Conservation (phyloP, 2,888 invertebrate genomes). For the Sialis lutaria region DNA sequence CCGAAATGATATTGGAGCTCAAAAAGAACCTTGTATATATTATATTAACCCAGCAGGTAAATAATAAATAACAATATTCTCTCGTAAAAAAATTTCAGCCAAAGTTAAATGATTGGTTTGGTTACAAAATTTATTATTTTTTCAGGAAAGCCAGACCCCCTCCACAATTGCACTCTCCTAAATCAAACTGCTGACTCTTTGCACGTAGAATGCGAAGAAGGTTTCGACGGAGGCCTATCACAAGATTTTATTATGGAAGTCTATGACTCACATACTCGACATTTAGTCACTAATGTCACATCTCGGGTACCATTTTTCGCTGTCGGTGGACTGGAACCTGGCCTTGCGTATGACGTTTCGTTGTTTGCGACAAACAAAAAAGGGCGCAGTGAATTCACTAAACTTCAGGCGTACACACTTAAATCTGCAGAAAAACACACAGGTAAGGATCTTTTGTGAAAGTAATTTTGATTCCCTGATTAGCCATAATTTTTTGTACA, state of each 20-base stretch:
- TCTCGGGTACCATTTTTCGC: conserved; percentile 42
- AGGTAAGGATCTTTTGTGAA: conserved; percentile 26
- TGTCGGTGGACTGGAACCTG: conserved; percentile 46
- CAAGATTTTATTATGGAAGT: conserved; percentile 61
- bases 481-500: no score
- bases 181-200: conserved; percentile 58
- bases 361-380: conserved; percentile 55
- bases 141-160: conserved; percentile 53
- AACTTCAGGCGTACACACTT: conserved; percentile 49
- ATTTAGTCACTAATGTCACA: conserved; percentile 36
- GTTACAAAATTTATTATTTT: conserved; percentile 1
- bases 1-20: conserved; percentile 51
- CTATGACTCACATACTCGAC: conserved; percentile 32
- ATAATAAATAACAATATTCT: conserved; percentile 8
- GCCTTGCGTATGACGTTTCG: conserved; percentile 47
- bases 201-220: conserved; percentile 54
- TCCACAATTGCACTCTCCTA: conserved; percentile 52
- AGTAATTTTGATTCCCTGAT: no score
- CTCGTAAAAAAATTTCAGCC: background rate
- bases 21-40: conserved; percentile 55
- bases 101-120: background rate
- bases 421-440: conserved; percentile 57
- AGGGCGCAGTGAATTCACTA: conserved; percentile 47
- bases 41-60: conserved; percentile 57
- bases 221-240: conserved; percentile 58